Evolutionary conservation across 92 coral and sea anemone species (phyloP).

Genomic region (Parazoanthus darwini): DNA sequence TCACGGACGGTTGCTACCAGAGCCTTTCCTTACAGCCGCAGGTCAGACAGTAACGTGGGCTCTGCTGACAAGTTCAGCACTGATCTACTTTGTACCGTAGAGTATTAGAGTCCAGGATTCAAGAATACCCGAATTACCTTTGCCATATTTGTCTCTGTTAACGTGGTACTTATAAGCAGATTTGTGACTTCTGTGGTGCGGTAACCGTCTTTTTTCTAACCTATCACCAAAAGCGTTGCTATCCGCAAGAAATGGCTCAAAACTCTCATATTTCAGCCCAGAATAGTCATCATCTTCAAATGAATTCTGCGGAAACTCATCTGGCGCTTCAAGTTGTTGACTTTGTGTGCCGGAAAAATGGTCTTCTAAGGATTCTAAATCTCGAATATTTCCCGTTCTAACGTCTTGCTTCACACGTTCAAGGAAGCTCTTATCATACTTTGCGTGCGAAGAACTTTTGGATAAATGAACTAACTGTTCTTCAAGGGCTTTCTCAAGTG

Average conservation of each 20-base stretch:
- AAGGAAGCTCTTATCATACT: conserved; percentile 43
- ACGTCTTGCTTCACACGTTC: conserved; percentile 74
- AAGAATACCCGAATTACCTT: conserved; percentile 77
- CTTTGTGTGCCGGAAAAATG: conserved; percentile 47
- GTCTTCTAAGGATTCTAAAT: conserved; percentile 61
- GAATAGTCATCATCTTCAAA: conserved; percentile 1
- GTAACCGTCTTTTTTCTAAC: conserved; percentile 20
- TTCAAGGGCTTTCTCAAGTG: conserved; percentile 32
- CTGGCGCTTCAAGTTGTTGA: conserved; percentile 22
- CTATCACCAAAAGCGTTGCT: neutral
- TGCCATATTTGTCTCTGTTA: conserved; percentile 47
- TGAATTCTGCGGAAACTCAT: neutral
- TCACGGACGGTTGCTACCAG: neutral
- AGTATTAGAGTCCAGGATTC: conserved; percentile 88
- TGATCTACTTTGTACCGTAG: conserved; percentile 67
- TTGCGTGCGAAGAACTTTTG: conserved; percentile 19
- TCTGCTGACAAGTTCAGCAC: neutral
- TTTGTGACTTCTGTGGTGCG: neutral
- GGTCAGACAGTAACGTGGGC: neutral
- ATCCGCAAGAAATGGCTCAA: neutral
- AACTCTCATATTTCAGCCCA: neutral
- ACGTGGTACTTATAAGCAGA: neutral
- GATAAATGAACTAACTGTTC: conserved; percentile 50
- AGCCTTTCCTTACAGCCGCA: neutral
- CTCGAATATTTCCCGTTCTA: conserved; percentile 60